These are phyloP conservation scores for Onychostruthus taczanowskii DNA, from an alignment of 2,113 vertebrate genomes.

Conservation along the genomic window DNA sequence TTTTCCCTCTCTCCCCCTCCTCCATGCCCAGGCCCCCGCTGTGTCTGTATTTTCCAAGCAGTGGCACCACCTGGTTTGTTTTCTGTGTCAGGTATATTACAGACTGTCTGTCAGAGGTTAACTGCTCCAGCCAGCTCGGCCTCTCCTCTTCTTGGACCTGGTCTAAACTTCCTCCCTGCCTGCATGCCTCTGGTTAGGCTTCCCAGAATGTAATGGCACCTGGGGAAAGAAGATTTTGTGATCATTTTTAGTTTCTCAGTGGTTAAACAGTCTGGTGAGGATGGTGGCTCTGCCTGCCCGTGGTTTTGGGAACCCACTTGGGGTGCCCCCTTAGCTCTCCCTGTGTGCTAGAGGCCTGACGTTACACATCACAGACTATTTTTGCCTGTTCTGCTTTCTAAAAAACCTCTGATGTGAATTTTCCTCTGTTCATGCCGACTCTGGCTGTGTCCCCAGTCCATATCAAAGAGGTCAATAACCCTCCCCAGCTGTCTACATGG, in stretches of 20 bases:
- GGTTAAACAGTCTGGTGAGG: neutral
- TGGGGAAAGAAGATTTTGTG: neutral
- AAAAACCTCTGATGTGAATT: slow-evolving; percentile 13
- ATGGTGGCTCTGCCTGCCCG: neutral
- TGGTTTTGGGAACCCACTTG: neutral
- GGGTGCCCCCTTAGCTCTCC: neutral
- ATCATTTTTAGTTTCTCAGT: neutral
- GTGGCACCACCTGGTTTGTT: slow-evolving; percentile 61
- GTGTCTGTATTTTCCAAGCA: neutral
- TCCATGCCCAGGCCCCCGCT: neutral
- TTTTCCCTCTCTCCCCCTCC: slow-evolving; percentile 16
- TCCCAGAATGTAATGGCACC: neutral
- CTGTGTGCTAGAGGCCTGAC: neutral
- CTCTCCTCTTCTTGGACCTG: neutral
- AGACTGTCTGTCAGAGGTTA: slow-evolving; percentile 53
- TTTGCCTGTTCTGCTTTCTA: slow-evolving; percentile 5
- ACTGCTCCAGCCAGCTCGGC: neutral
- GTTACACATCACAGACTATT: neutral
- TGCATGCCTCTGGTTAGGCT: neutral
- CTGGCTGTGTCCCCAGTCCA: slow-evolving; percentile 25
- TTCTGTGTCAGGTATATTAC: slow-evolving; percentile 53
- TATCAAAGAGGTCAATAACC: slow-evolving; percentile 40
- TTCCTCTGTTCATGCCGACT: slow-evolving; percentile 20
- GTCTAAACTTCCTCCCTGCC: neutral
- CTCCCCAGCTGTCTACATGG: neutral